Evolutionary conservation across 2,888 invertebrate genomes (phyloP).

Genomic region (Perizoma affinitatum): DNA sequence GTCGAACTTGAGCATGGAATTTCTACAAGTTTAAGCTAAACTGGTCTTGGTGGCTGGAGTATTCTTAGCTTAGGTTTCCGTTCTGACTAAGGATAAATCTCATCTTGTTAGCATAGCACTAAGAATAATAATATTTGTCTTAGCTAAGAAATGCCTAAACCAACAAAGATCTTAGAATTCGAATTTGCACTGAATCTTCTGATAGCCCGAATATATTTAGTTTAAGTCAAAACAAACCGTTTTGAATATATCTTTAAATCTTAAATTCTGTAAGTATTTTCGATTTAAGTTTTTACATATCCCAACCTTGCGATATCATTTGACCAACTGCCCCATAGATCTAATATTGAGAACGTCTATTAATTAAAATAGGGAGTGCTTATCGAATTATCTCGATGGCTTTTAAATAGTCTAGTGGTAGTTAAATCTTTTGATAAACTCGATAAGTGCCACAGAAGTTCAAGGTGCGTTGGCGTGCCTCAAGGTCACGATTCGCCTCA

Average conservation of each 20-base stretch:
- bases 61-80: constrained; percentile 30
- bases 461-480: constrained; percentile 38
- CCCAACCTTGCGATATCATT: constrained; percentile 2
- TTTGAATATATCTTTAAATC: too few species aligned
- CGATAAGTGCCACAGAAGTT: constrained; percentile 34
- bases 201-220: neutral
- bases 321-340: neutral
- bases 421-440: constrained; percentile 40
- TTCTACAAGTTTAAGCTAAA: constrained; percentile 34
- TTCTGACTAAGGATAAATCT: constrained; percentile 5
- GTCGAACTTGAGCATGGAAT: constrained; percentile 41
- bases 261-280: too few species aligned
- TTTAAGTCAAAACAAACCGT: too few species aligned
- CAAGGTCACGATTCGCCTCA: constrained; percentile 35
- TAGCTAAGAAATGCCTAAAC: too few species aligned
- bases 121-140: neutral
- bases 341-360: constrained; percentile 1
- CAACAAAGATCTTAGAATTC: too few species aligned
- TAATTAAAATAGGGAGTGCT: constrained; percentile 23
- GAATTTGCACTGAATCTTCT: too few species aligned
- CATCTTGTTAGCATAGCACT: neutral
- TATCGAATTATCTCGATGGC: constrained; percentile 32
- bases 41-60: constrained; percentile 18
- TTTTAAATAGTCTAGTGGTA: constrained; percentile 28
- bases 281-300: too few species aligned